These are phyloP conservation scores for Synanthedon myopaeformis DNA, from an alignment of 2,888 invertebrate genomes.

Conservation along the genomic window DNA sequence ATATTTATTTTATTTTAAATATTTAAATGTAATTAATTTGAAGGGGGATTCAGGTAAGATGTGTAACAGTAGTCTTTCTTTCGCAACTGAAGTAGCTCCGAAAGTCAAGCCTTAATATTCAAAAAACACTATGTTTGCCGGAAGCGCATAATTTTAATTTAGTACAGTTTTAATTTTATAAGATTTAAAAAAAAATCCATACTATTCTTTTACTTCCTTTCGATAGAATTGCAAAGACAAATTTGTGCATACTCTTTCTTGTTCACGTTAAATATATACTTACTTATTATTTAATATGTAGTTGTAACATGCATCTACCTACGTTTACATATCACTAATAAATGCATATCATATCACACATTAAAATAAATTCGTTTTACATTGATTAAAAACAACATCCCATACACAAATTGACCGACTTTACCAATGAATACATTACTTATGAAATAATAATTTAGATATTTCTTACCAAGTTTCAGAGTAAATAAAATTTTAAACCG, in stretches of 20 bases:
- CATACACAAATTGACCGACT: too few relatives aligned
- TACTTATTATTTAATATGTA: conserved; percentile 4
- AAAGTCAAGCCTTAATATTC: too few relatives aligned
- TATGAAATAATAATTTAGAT: not conserved
- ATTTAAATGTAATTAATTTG: too few relatives aligned
- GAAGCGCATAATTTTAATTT: too few relatives aligned
- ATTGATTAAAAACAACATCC: not conserved
- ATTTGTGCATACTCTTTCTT: not conserved
- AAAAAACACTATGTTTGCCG: too few relatives aligned
- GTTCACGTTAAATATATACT: not conserved
- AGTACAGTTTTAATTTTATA: too few relatives aligned
- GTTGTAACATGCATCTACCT: conserved; percentile 8
- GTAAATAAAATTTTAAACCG: not conserved
- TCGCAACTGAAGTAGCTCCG: too few relatives aligned
- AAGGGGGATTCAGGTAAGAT: too few relatives aligned
- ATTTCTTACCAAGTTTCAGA: not conserved
- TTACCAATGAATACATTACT: not conserved
- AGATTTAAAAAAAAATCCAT: too few relatives aligned
- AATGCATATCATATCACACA: conserved; percentile 12
- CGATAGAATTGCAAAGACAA: not conserved
- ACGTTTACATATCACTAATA: conserved; percentile 8
- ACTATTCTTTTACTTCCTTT: too few relatives aligned
- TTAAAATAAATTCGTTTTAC: conserved; percentile 15
- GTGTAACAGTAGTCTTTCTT: too few relatives aligned
- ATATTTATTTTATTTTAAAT: too few relatives aligned